Percentiles rank a stretch among this genome's conserved stretches.
These are phyloP conservation scores for Microchrysa polita DNA, from an alignment of 2,888 invertebrate species.

Conservation along the genomic window DNA sequence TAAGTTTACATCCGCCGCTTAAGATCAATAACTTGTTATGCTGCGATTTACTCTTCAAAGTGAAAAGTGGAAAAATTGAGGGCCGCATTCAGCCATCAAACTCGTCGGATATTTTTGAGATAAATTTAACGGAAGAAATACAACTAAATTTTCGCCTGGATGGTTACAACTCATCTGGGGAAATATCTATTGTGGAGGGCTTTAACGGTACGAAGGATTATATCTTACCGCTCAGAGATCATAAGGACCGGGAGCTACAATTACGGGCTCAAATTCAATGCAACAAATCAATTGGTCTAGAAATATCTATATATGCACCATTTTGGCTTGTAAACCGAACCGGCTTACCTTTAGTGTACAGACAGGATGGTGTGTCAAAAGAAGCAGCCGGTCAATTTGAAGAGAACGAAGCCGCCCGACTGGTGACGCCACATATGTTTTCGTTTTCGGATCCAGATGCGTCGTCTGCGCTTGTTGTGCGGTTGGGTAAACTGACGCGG, in stretches of 20 bases:
- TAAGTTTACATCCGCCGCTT: conserved; percentile 85
- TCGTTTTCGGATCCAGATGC: conserved; percentile 92
- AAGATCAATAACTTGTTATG: conserved; percentile 89
- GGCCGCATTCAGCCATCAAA: conserved; percentile 66
- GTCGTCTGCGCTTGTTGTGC: conserved; percentile 76
- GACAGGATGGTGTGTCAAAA: conserved; percentile 82
- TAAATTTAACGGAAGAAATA: conserved; percentile 67
- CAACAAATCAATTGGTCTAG: conserved; percentile 70
- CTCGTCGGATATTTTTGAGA: conserved; percentile 68
- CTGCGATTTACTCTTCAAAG: conserved; percentile 75
- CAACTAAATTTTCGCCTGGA: conserved; percentile 83
- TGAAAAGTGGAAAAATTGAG: conserved; percentile 56
- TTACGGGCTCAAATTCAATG: conserved; percentile 75
- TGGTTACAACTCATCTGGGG: conserved; percentile 80
- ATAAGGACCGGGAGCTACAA: conserved; percentile 75
- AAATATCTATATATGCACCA: conserved; percentile 80
- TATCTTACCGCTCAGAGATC: conserved; percentile 79
- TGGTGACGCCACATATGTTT: conserved; percentile 92
- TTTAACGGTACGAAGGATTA: conserved; percentile 69
- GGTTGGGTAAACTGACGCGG: conserved; percentile 73
- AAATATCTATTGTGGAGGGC: conserved; percentile 67
- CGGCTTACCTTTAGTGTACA: conserved; percentile 93
- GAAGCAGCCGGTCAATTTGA: conserved; percentile 91
- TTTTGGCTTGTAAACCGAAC: conserved; percentile 97
- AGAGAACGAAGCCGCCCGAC: conserved; percentile 94